A percentile compares a stretch with the other conserved stretches of the same genome.
These are phyloP conservation scores for Osmerus mordax DNA, from an alignment of 2,113 vertebrate species.

Conservation along the genomic window DNA sequence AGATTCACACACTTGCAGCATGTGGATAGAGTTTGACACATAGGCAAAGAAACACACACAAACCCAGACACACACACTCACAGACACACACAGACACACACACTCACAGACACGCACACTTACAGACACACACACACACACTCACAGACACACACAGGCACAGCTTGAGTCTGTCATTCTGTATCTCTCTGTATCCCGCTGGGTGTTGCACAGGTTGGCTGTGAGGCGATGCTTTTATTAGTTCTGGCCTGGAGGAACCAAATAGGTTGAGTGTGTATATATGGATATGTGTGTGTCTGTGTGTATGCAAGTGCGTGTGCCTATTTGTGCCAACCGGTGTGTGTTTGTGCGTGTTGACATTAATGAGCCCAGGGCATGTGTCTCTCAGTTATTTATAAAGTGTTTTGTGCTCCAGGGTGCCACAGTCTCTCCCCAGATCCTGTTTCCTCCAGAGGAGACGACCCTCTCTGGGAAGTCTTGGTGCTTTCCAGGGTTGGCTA, in stretches of 20 bases:
- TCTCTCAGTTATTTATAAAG: constrained; percentile 72
- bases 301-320: constrained; percentile 18
- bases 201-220: constrained; percentile 4
- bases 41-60: constrained; percentile 3
- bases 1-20: constrained; percentile 8
- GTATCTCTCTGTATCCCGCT: constrained; percentile 26
- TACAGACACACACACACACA: neutral
- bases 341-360: constrained; percentile 46
- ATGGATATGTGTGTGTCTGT: constrained; percentile 49
- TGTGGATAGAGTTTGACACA: neutral
- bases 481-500: constrained; percentile 46
- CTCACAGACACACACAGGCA: constrained; percentile 4
- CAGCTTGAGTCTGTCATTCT: constrained; percentile 19
- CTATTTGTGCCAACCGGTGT: constrained; percentile 19
- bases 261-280: constrained; percentile 39
- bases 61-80: constrained; percentile 7
- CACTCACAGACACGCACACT: constrained; percentile 21
- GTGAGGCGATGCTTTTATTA: no score
- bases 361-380: constrained; percentile 61
- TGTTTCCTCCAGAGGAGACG: constrained; percentile 49
- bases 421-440: constrained; percentile 50
- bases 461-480: constrained; percentile 17
- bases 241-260: neutral
- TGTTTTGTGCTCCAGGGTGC: constrained; percentile 69
- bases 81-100: constrained; percentile 9